A percentile compares a stretch with the other conserved stretches of the same genome.
Evolutionary conservation across 2,888 invertebrate species (phyloP).

Genomic region (Arrhopalites spinosus): DNA sequence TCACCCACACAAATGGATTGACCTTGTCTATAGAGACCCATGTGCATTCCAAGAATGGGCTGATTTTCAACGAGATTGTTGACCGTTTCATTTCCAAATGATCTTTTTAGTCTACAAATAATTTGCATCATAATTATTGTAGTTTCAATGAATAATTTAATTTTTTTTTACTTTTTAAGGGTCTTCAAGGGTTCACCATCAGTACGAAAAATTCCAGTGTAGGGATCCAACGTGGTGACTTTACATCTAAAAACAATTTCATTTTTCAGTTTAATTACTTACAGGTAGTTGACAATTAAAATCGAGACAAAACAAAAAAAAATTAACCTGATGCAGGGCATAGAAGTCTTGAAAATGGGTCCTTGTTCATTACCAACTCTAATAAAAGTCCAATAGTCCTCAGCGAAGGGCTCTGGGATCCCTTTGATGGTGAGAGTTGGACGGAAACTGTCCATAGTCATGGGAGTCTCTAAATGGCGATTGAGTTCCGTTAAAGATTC

Average conservation of each 20-base stretch:
- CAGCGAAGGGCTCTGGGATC: slow-evolving; percentile 55
- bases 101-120: background rate
- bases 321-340: slow-evolving; percentile 58
- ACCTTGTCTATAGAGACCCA: background rate
- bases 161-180: slow-evolving; percentile 43
- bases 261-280: background rate
- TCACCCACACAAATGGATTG: slow-evolving; percentile 57
- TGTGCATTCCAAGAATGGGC: background rate
- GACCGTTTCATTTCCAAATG: background rate
- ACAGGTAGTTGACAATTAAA: background rate
- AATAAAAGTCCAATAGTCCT: slow-evolving; percentile 59
- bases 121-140: background rate
- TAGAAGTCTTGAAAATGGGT: slow-evolving; percentile 58
- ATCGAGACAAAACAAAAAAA: background rate
- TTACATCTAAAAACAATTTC: slow-evolving; percentile 44
- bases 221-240: slow-evolving; percentile 49
- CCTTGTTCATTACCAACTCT: slow-evolving; percentile 57
- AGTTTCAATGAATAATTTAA: background rate
- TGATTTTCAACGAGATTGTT: background rate
- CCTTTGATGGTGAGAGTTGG: slow-evolving; percentile 59
- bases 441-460: slow-evolving; percentile 58
- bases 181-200: slow-evolving; percentile 51
- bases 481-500: slow-evolving; percentile 59
- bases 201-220: slow-evolving; percentile 42
- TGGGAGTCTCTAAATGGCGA: slow-evolving; percentile 52